phyloP scores from a whole-genome alignment of 2,797 vertebrate species.

The Chloroceryle inda region DNA sequence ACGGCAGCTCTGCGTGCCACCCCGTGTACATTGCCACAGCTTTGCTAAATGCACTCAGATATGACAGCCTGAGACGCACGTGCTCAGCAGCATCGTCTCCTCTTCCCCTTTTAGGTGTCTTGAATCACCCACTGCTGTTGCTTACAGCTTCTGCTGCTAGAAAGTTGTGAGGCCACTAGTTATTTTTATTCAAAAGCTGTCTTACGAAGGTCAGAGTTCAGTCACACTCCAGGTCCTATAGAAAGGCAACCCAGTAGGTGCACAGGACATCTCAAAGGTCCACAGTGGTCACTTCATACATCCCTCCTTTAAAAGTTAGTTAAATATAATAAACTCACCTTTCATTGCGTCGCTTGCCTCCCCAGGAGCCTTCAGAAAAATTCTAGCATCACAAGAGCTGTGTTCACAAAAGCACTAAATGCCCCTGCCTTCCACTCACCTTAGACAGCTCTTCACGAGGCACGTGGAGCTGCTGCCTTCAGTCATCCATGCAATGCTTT shows the following conservation, averaged over 20 bases:
- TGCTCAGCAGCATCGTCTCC: not conserved
- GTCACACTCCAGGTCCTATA: not conserved
- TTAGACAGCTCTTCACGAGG: not conserved
- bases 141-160: not conserved
- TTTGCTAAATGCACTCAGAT: not conserved
- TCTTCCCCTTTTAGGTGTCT: not conserved
- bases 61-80: not conserved
- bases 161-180: not conserved
- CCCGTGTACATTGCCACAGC: fast-evolving
- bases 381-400: not conserved
- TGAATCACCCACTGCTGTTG: not conserved
- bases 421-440: not conserved
- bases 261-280: not conserved
- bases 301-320: not conserved
- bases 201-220: not conserved
- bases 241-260: not conserved
- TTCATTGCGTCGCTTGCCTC: not conserved
- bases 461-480: not conserved
- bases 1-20: not conserved
- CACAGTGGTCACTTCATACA: not conserved
- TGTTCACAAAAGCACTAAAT: not conserved
- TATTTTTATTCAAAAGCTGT: not conserved
- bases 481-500: not conserved
- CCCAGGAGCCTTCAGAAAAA: not conserved
- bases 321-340: not conserved